phyloP scores from a whole-genome alignment of 2,797 vertebrate genomes.

The Todus mexicanus region DNA sequence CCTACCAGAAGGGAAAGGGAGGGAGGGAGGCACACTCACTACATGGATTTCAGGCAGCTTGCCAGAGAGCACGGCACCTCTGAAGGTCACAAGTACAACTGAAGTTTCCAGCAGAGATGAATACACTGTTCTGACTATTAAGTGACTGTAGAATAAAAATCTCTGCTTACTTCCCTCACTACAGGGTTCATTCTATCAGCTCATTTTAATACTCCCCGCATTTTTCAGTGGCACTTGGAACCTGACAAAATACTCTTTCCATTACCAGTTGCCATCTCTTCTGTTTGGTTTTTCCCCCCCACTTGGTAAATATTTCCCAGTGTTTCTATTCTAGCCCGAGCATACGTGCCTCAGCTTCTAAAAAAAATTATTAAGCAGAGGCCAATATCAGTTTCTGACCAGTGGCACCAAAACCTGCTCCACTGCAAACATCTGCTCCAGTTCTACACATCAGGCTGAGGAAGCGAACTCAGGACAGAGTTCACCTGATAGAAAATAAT shows the following conservation, averaged over 20 bases:
- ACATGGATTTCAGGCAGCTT: background rate
- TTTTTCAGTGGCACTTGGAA: background rate
- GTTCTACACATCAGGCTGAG: background rate
- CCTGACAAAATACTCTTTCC: background rate
- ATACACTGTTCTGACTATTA: background rate
- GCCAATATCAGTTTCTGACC: background rate
- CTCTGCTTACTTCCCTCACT: background rate
- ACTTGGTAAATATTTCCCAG: background rate
- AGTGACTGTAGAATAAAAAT: background rate
- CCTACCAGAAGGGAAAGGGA: background rate
- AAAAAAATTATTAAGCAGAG: background rate
- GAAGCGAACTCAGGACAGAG: background rate
- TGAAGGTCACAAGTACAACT: conserved; percentile 40
- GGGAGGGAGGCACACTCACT: background rate
- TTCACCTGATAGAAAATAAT: background rate
- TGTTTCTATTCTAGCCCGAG: conserved; percentile 4
- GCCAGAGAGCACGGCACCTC: background rate
- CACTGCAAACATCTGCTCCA: background rate
- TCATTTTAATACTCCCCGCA: background rate
- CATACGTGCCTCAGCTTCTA: background rate
- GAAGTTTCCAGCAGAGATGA: conserved; percentile 14
- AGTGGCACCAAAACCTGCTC: background rate
- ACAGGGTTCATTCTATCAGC: background rate
- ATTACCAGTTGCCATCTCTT: background rate
- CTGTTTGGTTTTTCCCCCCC: rapidly evolving